Base-by-base conservation (phyloP, 2,888 invertebrate genomes). In the Andrena chrysosceles region DNA sequence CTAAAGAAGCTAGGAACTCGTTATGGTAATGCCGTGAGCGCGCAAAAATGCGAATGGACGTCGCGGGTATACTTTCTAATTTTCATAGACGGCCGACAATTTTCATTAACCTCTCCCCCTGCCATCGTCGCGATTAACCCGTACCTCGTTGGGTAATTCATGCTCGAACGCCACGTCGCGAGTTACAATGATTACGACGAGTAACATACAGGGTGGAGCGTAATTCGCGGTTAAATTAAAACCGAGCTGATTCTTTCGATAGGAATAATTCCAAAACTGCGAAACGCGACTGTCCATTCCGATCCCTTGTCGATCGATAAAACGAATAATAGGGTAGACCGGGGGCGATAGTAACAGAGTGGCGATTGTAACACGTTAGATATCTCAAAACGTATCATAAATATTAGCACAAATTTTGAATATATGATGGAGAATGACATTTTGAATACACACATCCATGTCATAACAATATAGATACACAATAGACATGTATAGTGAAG, bases 11-110 rank as follows among this genome's bases (percentile, higher is more conserved):
- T 60, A 52, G 67, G 71, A 79, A 83, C 81, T 69, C 59, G 83
- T 87, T 77, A 77, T 56, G 75, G 66, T 82, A 74, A 83, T 81
- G 23, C 49, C 49, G 63, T 23, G 54, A 8, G 35, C 5, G 13
- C 2, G 56, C 31, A 63, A 56, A 64, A 63, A 73, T 62, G 23
- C 16, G 59, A 33, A 29, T 66, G 54, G 35, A 29, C 16, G 63
- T 23, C 48, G 78, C 20, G 56, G 23, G 23, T 10, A 64, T 69
- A 59, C 59, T 76, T 66, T 52, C 63, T 64, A 64, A 64, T 76
- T 76, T 76, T 76, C 79, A 79, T 48, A 35, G 69, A 49, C 69
- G 35, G 76, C 56, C 23, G 59, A 64, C 68, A 23, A 76, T 69
- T 69, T 69, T 76, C 63, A 59, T 76, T 54, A 29, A 68, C 10